Evolutionary conservation across 2,888 invertebrate genomes (phyloP).

Genomic region (Asteroscopus sphinx): DNA sequence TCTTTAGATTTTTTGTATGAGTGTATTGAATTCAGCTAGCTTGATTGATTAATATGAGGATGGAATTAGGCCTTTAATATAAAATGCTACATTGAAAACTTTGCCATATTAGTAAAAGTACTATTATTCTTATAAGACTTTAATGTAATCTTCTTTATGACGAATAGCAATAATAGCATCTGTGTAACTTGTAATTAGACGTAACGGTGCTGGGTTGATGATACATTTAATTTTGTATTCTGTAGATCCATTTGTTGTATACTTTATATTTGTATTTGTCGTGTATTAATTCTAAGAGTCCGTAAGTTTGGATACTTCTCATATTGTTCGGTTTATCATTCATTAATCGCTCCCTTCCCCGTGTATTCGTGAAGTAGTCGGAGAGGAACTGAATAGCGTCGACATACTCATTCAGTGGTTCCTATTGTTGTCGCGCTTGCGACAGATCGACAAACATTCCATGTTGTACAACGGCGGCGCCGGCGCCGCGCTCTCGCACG

Average conservation of each 20-base stretch:
- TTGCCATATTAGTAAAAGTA: slow-evolving; percentile 90
- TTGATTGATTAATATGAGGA: slow-evolving; percentile 75
- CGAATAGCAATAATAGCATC: slow-evolving; percentile 80
- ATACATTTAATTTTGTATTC: slow-evolving; percentile 85
- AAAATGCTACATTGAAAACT: slow-evolving; percentile 89
- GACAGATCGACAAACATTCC: slow-evolving; percentile 85
- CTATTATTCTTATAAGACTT: slow-evolving; percentile 86
- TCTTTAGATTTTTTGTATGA: slow-evolving; percentile 82
- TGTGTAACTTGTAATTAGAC: slow-evolving; percentile 86
- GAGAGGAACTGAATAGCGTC: slow-evolving; percentile 36
- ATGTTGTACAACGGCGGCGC: slow-evolving; percentile 73
- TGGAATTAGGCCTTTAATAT: slow-evolving; percentile 80
- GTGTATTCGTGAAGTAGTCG: slow-evolving; percentile 31
- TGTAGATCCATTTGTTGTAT: slow-evolving; percentile 83
- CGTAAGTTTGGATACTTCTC: slow-evolving; percentile 76
- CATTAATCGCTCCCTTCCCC: slow-evolving; percentile 55
- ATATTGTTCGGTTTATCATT: slow-evolving; percentile 87
- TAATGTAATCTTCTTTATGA: slow-evolving; percentile 82
- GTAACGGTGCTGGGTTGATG: slow-evolving; percentile 88
- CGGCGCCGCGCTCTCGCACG: slow-evolving; percentile 27
- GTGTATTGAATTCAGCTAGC: slow-evolving; percentile 78
- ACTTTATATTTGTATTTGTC: slow-evolving; percentile 82
- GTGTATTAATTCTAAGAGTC: slow-evolving; percentile 81
- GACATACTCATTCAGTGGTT: slow-evolving; percentile 31
- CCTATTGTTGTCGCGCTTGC: slow-evolving; percentile 57